phyloP scores from a whole-genome alignment of 2,113 vertebrate genomes.

The Trichechus manatus region DNA sequence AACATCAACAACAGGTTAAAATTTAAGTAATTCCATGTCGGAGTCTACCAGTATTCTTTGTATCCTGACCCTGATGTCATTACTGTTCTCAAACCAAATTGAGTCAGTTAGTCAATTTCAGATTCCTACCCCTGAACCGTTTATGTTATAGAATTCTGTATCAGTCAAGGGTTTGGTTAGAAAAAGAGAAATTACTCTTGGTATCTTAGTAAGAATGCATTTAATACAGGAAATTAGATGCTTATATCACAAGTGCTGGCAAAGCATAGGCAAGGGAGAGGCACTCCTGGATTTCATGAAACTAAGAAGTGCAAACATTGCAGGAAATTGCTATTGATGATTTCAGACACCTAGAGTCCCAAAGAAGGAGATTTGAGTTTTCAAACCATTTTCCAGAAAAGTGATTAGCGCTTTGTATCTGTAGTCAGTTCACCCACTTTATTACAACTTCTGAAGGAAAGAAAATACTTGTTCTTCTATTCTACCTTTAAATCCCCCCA shows the following conservation, averaged over 20 bases:
- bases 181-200: background rate
- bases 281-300: background rate
- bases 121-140: background rate
- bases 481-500: background rate
- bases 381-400: background rate
- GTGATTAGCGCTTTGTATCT: background rate
- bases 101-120: background rate
- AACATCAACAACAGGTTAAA: no score
- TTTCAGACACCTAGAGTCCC: background rate
- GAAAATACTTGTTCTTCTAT: background rate
- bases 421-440: background rate
- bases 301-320: fast-evolving
- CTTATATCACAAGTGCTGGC: background rate
- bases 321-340: background rate
- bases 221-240: background rate
- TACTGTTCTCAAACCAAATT: slow-evolving; percentile 19
- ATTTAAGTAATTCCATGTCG: background rate
- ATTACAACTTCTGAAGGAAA: background rate
- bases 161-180: background rate
- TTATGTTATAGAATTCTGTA: slow-evolving; percentile 25
- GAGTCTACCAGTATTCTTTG: background rate
- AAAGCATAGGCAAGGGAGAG: background rate
- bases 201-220: background rate
- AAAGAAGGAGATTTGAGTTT: background rate
- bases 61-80: background rate